Conservation (phyloP, 2,888 invertebrate genomes). For the Eledona agricola region DNA sequence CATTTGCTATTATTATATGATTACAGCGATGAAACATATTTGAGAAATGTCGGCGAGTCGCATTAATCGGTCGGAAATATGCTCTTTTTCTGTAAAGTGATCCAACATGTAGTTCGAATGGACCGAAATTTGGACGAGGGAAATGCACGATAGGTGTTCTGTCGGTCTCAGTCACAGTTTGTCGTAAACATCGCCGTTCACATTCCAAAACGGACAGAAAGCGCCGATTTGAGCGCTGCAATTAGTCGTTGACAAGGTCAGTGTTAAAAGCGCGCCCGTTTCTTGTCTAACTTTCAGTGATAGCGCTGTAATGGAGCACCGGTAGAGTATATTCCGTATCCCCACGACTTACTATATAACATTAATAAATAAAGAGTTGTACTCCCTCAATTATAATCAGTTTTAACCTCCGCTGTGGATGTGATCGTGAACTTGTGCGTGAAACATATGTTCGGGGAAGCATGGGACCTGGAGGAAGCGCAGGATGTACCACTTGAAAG, state of each 20-base stretch:
- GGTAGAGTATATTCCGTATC: constrained; percentile 34
- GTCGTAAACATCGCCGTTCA: constrained; percentile 38
- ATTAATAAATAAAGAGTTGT: constrained; percentile 36
- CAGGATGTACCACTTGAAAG: constrained; percentile 12
- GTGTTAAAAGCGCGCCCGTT: constrained; percentile 33
- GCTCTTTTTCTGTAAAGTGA: too few species aligned
- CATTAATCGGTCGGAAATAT: too few species aligned
- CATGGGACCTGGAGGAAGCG: constrained; percentile 25
- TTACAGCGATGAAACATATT: constrained; percentile 10
- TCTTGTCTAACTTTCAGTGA: constrained; percentile 32
- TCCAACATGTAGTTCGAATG: neutral
- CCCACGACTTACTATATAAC: constrained; percentile 42
- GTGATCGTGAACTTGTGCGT: constrained; percentile 39
- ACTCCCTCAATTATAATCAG: constrained; percentile 40
- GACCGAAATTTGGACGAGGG: neutral
- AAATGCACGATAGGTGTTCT: too few species aligned
- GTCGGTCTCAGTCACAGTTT: too few species aligned
- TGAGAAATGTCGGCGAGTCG: neutral
- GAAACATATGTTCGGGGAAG: constrained; percentile 24
- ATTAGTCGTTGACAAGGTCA: constrained; percentile 37
- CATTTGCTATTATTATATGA: constrained; percentile 25
- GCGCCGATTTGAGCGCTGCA: constrained; percentile 34
- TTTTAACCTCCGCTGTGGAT: constrained; percentile 45
- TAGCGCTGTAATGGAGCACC: constrained; percentile 34
- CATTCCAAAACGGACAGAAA: constrained; percentile 44